A percentile compares a stretch with the other conserved stretches of the same genome.
Conservation (phyloP, 2,888 invertebrate species). For the Caenorhabditis becei region DNA sequence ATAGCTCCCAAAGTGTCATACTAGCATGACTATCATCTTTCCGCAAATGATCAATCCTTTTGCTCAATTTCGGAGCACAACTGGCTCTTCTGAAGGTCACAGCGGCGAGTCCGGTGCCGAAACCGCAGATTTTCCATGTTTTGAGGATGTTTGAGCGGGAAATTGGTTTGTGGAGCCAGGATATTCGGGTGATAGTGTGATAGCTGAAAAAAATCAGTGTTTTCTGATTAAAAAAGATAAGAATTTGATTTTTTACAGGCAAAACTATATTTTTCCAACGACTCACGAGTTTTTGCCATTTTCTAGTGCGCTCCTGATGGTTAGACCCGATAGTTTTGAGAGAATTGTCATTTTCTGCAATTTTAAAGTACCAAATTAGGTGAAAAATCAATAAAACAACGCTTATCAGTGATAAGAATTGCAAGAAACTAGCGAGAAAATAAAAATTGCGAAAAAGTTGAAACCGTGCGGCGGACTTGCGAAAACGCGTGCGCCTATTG, state of each 20-base stretch:
- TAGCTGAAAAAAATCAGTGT: conserved; percentile 30
- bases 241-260: neutral
- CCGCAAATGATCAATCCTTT: conserved; percentile 63
- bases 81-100: conserved; percentile 39
- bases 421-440: neutral
- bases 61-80: conserved; percentile 57
- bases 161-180: conserved; percentile 49
- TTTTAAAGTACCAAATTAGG: neutral
- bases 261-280: neutral
- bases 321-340: conserved; percentile 46
- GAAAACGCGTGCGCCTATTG: conserved; percentile 38
- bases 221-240: neutral
- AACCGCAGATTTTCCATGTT: conserved; percentile 46
- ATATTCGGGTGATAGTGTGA: conserved; percentile 22
- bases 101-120: conserved; percentile 44
- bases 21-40: conserved; percentile 35
- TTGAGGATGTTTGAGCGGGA: conserved; percentile 33
- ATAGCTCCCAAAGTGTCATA: conserved; percentile 68
- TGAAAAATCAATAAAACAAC: conserved; percentile 30
- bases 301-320: conserved; percentile 22
- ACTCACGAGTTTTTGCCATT: conserved; percentile 44
- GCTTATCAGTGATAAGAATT: conserved; percentile 39
- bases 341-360: conserved; percentile 54
- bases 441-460: conserved; percentile 19
- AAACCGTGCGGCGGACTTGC: conserved; percentile 48